These are phyloP conservation scores for Criorhina ranunculi DNA, from an alignment of 2,888 invertebrate species.

Conservation along the genomic window DNA sequence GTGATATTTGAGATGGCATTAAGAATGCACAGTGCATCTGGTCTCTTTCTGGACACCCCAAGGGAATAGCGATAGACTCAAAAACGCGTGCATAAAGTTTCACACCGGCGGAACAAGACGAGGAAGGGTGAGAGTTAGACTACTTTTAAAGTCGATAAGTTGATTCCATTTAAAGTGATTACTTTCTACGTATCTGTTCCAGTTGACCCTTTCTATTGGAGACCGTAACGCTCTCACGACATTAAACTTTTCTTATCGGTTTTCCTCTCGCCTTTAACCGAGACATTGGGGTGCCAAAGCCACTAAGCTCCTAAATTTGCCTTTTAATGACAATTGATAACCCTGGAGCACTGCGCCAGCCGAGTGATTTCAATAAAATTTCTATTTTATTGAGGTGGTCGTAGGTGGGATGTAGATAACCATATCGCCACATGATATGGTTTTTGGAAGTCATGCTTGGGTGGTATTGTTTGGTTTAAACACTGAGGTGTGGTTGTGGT, in stretches of 20 bases:
- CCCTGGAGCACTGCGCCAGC: conserved; percentile 22
- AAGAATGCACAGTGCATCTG: conserved; percentile 72
- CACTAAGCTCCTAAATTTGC: conserved; percentile 58
- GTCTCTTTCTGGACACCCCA: conserved; percentile 41
- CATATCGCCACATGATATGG: conserved; percentile 26
- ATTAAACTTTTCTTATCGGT: conserved; percentile 46
- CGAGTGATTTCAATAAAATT: conserved; percentile 62
- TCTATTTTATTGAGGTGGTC: conserved; percentile 50
- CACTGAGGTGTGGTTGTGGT: conserved; percentile 22
- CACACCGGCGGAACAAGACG: conserved; percentile 7
- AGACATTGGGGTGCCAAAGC: conserved; percentile 16
- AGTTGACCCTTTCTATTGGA: conserved; percentile 29
- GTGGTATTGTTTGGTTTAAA: conserved; percentile 29
- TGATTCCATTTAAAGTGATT: conserved; percentile 44
- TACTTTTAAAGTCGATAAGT: conserved; percentile 26
- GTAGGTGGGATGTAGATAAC: conserved; percentile 57
- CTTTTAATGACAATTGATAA: conserved; percentile 67
- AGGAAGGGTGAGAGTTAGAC: conserved; percentile 9
- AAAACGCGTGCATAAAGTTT: conserved; percentile 63
- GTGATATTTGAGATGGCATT: conserved; percentile 65
- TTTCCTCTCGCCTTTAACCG: conserved; percentile 4
- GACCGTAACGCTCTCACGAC: conserved; percentile 31
- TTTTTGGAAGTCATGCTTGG: conserved; percentile 31
- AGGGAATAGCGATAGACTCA: conserved; percentile 60
- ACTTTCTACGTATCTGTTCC: conserved; percentile 20